Percentiles rank a stretch among this genome's conserved stretches.
These are phyloP conservation scores for Lophius americanus DNA, from an alignment of 2,797 vertebrate species.

Conservation along the genomic window DNA sequence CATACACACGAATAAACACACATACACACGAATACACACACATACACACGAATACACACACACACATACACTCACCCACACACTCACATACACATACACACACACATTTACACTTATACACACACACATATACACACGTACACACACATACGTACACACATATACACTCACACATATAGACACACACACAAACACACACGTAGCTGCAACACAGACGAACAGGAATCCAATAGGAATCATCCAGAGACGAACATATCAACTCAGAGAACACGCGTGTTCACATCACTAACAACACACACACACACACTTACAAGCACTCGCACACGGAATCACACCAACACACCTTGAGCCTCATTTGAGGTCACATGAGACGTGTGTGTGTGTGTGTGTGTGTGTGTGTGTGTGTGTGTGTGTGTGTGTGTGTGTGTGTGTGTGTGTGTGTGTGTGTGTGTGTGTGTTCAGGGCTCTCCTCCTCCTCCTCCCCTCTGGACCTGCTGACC, in stretches of 20 bases:
- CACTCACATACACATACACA: no score
- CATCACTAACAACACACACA: conserved; percentile 23
- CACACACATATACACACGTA: neutral
- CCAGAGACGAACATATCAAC: no score
- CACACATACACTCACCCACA: no score
- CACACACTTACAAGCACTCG: no score
- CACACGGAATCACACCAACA: no score
- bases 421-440: no score
- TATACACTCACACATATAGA: neutral
- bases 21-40: no score
- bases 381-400: no score
- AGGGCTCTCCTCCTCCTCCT: conserved; percentile 20
- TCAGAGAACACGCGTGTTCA: conserved; percentile 25
- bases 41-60: no score
- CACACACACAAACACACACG: conserved; percentile 1
- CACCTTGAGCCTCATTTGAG: conserved; percentile 35
- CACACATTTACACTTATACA: no score
- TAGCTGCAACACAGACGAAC: neutral
- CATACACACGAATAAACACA: neutral
- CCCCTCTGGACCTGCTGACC: conserved; percentile 52
- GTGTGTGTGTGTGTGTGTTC: conserved; percentile 20
- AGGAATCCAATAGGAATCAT: no score
- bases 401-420: no score
- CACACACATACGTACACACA: neutral
- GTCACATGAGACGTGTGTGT: neutral